phyloP scores from a whole-genome alignment of 1,140 invertebrate genomes.

The Aricia agestis region DNA sequence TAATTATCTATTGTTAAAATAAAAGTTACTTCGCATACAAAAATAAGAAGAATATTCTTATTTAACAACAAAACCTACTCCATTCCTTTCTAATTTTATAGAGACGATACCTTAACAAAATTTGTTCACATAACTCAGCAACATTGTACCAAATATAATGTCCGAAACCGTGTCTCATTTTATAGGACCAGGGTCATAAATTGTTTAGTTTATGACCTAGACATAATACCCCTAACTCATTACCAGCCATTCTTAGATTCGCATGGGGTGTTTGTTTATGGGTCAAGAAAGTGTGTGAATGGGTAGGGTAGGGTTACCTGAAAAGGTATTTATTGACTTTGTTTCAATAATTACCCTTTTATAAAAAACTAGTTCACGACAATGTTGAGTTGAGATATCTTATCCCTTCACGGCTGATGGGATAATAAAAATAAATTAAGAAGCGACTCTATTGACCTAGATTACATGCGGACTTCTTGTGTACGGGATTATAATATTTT shows the following conservation, averaged over 20 bases:
- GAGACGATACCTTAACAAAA: slow-evolving; percentile 37
- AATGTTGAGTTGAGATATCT: neutral
- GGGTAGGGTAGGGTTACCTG: slow-evolving; percentile 40
- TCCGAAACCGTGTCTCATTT: slow-evolving; percentile 64
- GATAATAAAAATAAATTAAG: neutral
- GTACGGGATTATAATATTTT: neutral
- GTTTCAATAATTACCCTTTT: slow-evolving; percentile 16
- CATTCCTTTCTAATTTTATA: slow-evolving; percentile 25
- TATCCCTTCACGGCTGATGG: neutral
- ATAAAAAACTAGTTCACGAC: neutral
- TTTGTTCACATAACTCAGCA: slow-evolving; percentile 56
- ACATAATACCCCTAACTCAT: slow-evolving; percentile 66
- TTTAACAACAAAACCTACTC: too few relatives aligned
- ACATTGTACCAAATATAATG: slow-evolving; percentile 52
- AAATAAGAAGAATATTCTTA: too few relatives aligned
- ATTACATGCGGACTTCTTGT: neutral
- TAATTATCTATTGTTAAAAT: too few relatives aligned
- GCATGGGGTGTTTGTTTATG: slow-evolving; percentile 57
- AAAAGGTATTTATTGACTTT: slow-evolving; percentile 21
- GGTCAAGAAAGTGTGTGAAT: slow-evolving; percentile 68
- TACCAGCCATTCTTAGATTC: slow-evolving; percentile 63
- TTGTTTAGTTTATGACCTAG: slow-evolving; percentile 69
- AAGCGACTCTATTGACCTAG: neutral
- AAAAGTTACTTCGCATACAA: too few relatives aligned
- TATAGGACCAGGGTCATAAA: slow-evolving; percentile 69